phyloP scores from a whole-genome alignment of 2,888 invertebrate genomes.

The Odontocerum albicorne region DNA sequence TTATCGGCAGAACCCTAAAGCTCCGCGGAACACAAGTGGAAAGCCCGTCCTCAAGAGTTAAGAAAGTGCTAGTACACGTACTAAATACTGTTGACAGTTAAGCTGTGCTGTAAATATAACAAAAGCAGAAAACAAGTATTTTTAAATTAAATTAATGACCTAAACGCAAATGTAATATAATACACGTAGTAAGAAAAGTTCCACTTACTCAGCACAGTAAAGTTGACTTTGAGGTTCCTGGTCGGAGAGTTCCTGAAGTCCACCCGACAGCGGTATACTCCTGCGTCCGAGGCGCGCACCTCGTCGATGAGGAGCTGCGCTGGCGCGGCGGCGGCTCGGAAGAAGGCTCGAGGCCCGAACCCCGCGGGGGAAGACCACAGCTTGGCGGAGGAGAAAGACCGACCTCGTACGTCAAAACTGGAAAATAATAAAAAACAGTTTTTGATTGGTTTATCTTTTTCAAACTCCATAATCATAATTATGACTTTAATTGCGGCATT shows the following conservation, averaged over 20 bases:
- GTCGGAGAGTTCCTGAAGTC: constrained; percentile 91
- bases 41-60: too few relatives aligned
- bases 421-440: constrained; percentile 31
- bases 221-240: constrained; percentile 82
- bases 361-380: constrained; percentile 79
- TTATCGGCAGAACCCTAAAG: too few relatives aligned
- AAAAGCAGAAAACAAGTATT: too few relatives aligned
- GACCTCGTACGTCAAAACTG: constrained; percentile 78
- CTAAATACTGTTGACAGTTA: too few relatives aligned
- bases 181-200: not conserved
- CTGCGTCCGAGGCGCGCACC: constrained; percentile 74
- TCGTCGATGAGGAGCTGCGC: constrained; percentile 76
- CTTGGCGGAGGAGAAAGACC: constrained; percentile 71
- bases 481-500: too few relatives aligned
- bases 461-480: too few relatives aligned
- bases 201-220: constrained; percentile 86
- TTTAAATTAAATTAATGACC: too few relatives aligned
- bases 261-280: constrained; percentile 84
- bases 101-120: too few relatives aligned
- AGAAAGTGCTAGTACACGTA: too few relatives aligned
- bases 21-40: too few relatives aligned
- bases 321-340: constrained; percentile 72
- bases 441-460: too few relatives aligned
- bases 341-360: constrained; percentile 75
- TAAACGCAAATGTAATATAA: not conserved